Evolutionary conservation across 2,113 vertebrate species (phyloP).

Genomic region (Glaucidium brasilianum): DNA sequence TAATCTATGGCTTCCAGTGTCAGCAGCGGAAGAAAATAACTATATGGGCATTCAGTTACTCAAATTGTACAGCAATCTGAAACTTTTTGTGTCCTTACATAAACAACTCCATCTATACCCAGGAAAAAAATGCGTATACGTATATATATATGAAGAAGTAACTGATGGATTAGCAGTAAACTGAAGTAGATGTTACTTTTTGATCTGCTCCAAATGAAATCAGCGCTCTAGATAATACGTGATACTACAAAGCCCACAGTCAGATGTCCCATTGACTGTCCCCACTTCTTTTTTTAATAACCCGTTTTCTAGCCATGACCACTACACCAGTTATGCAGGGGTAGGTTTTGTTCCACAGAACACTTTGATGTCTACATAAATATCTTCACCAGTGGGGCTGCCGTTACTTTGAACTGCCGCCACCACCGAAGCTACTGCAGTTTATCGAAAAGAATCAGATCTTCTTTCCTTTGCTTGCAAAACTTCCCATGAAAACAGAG

Average conservation of each 20-base stretch:
- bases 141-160: neutral
- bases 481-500: neutral
- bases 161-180: neutral
- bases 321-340: neutral
- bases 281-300: neutral
- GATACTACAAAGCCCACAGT: neutral
- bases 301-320: neutral
- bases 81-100: neutral
- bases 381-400: neutral
- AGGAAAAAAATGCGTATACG: neutral
- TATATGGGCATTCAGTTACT: neutral
- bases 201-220: neutral
- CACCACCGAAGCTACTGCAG: neutral
- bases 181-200: neutral
- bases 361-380: neutral
- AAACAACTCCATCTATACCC: neutral
- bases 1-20: neutral
- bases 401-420: neutral
- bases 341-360: neutral
- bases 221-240: rapidly evolving
- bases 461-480: neutral
- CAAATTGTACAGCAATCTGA: neutral
- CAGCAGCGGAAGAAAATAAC: neutral
- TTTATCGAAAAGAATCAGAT: neutral
- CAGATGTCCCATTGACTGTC: neutral